Percentiles rank a stretch among this genome's conserved stretches.
Evolutionary conservation across 2,888 invertebrate genomes (phyloP).

Genomic region (Lithophane ornitopus): DNA sequence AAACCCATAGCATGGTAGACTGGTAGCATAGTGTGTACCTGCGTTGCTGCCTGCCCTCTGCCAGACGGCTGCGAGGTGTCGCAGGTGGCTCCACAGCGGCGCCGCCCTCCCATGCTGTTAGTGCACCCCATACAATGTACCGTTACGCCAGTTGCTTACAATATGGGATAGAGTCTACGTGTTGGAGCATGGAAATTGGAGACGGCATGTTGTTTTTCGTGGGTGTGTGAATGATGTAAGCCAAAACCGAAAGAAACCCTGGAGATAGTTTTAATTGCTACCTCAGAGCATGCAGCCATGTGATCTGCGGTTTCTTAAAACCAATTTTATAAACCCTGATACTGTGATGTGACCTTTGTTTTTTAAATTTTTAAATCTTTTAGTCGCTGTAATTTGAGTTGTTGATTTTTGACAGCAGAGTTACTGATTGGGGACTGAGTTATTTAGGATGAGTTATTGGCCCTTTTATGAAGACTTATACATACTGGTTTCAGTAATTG

Average conservation of each 20-base stretch:
- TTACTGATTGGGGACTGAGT: background rate
- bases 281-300: background rate
- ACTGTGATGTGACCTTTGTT: background rate
- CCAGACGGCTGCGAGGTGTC: conserved; percentile 83
- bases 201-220: background rate
- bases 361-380: background rate
- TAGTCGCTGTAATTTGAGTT: too few species aligned
- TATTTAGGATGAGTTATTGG: background rate
- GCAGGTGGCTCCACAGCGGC: conserved; percentile 88
- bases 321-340: background rate
- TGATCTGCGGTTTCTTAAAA: background rate
- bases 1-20: conserved; percentile 14
- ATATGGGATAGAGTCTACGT: conserved; percentile 30
- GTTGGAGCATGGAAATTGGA: conserved; percentile 36
- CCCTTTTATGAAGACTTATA: background rate
- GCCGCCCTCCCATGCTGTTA: conserved; percentile 92
- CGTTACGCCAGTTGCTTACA: conserved; percentile 69
- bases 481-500: background rate
- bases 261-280: background rate
- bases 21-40: conserved; percentile 71
- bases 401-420: too few species aligned
- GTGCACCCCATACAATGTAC: conserved; percentile 84
- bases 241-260: background rate
- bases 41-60: conserved; percentile 70
- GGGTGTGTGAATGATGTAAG: background rate